Evolutionary conservation across 2,797 vertebrate species (phyloP).

Genomic region (Molossus molossus): DNA sequence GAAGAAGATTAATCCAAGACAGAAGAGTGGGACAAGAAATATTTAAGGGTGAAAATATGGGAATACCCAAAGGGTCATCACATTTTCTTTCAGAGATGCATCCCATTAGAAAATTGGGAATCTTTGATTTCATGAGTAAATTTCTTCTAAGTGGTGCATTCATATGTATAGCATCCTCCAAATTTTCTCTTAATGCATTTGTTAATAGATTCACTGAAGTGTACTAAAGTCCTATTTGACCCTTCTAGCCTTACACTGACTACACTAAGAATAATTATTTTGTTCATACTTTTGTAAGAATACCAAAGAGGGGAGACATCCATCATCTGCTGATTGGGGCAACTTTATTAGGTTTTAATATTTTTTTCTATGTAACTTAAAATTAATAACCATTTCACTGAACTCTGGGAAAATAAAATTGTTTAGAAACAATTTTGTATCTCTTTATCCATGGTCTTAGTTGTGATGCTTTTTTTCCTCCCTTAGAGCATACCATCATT

Average conservation of each 20-base stretch:
- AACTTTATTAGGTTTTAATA: slow-evolving; percentile 21
- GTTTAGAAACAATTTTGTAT: background rate
- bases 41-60: background rate
- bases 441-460: background rate
- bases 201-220: background rate
- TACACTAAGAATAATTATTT: background rate
- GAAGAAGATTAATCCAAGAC: background rate
- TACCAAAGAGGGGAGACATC: background rate
- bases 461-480: background rate
- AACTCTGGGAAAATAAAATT: background rate
- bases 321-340: background rate
- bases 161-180: background rate
- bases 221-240: background rate
- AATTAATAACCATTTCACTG: background rate
- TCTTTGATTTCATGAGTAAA: background rate
- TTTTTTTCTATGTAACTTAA: slow-evolving; percentile 11
- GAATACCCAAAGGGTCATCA: background rate
- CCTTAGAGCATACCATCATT: background rate
- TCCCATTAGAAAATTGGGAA: background rate
- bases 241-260: background rate
- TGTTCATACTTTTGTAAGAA: background rate
- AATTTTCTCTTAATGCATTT: background rate
- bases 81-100: background rate
- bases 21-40: background rate
- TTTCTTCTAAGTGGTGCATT: background rate